Base-by-base conservation (phyloP, 2,888 invertebrate genomes). In the Villa cingulata region DNA sequence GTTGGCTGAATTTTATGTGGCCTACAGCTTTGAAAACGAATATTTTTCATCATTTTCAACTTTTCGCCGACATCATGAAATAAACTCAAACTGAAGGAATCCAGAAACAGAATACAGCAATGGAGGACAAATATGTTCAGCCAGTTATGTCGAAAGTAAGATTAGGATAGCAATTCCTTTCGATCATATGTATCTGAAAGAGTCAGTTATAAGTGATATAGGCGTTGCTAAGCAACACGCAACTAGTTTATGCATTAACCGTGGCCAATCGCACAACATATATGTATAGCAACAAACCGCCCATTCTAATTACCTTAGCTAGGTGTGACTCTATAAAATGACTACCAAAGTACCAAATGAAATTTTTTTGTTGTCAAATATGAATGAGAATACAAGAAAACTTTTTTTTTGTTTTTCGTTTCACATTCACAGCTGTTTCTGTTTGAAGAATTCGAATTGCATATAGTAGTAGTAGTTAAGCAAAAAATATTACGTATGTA, bases 181-280 rank as follows among this genome's bases (percentile, higher is more conserved):
- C 12, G 3, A 18, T 44, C 34, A 23, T 36, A 37, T 16, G 16
- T 17, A n/a, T 19, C 16, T 39, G 47, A 42, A 37, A 45, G 46
- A 45, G 46, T 23, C n/a, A 16, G 27, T 36, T 10, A 36, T 32
- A 43, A 17, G 34, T 37, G 4, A 4, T 57, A 63, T 59, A 64
- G 67, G 67, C 65, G 67, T 67, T 67, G 64, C 67, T 64, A 61
- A 67, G 65, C 67, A 65, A 59, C 55, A 52, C 51, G 51, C 55
- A 58, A 65, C 61, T 65, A 59, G 62, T 61, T 61, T 55, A 37
- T 41, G 34, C 36, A 46, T 40, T 29, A 15, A 32, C 16, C 27
- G 37, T 29, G 46, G 43, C 52, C 52, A 53, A 52, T 60, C 57
- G 51, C n/a, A 19, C 5, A 15, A 41, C 46, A 48, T 42, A 45